Evolutionary conservation across 2,113 vertebrate species (phyloP).

Genomic region (Albula goreensis): DNA sequence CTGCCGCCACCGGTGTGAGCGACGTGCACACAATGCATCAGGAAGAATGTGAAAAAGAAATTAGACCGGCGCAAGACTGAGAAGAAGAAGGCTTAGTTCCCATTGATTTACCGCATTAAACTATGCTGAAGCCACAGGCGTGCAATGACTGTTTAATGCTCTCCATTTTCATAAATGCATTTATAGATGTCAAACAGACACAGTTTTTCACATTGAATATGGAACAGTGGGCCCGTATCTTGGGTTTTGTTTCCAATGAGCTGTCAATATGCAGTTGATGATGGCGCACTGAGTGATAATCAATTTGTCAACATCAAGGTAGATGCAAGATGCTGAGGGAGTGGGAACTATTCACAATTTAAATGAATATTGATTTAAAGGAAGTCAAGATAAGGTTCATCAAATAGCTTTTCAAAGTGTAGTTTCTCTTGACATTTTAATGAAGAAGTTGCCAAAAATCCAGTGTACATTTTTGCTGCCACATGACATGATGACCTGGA

Average conservation of each 20-base stretch:
- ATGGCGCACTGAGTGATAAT: not conserved
- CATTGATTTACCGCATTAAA: not conserved
- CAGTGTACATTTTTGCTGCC: too few relatives aligned
- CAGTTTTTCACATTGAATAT: not conserved
- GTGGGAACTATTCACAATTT: not conserved
- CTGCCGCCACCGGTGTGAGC: not conserved
- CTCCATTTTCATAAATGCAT: not conserved
- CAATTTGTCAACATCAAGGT: not conserved
- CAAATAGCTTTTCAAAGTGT: too few relatives aligned
- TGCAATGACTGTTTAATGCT: not conserved
- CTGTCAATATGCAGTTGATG: not conserved
- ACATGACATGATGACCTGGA: too few relatives aligned
- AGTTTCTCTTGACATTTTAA: too few relatives aligned
- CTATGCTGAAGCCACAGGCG: not conserved
- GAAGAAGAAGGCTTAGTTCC: not conserved
- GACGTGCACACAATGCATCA: not conserved
- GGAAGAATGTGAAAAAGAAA: not conserved
- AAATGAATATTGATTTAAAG: not conserved
- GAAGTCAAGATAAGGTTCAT: not conserved
- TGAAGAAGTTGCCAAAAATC: too few relatives aligned
- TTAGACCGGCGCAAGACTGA: not conserved
- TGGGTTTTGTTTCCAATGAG: not conserved
- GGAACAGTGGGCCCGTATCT: not conserved
- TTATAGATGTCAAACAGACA: not conserved
- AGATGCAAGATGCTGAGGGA: not conserved